Conservation (phyloP, 2,888 invertebrate genomes). For the Microctonus brassicae region DNA sequence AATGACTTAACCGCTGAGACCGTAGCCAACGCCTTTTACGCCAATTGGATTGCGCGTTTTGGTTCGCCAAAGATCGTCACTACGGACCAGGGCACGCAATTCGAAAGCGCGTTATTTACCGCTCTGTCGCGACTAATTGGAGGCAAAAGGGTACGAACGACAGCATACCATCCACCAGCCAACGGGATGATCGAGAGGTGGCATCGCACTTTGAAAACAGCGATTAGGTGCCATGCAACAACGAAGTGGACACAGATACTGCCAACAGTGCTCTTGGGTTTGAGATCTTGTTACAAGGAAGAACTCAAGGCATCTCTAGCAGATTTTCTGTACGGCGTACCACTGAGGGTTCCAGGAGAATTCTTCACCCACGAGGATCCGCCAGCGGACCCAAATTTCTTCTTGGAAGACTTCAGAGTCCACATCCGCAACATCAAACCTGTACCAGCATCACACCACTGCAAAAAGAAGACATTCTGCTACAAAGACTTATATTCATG, state of each 20-base stretch:
- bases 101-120: slow-evolving; percentile 46
- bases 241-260: slow-evolving; percentile 15
- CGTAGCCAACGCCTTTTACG: slow-evolving; percentile 42
- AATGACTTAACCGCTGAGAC: slow-evolving; percentile 38
- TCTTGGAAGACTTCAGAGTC: slow-evolving; percentile 25
- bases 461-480: slow-evolving; percentile 14
- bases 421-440: slow-evolving; percentile 17
- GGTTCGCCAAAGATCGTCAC: slow-evolving; percentile 53
- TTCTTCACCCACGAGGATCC: slow-evolving; percentile 23
- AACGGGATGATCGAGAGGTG: slow-evolving; percentile 50
- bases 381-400: neutral
- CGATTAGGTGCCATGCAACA: slow-evolving; percentile 31
- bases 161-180: slow-evolving; percentile 50
- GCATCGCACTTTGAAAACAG: slow-evolving; percentile 37
- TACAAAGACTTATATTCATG: slow-evolving; percentile 23
- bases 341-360: slow-evolving; percentile 20
- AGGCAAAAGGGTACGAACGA: slow-evolving; percentile 38
- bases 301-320: slow-evolving; percentile 17
- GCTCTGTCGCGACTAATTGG: slow-evolving; percentile 42
- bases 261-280: slow-evolving; percentile 18
- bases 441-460: slow-evolving; percentile 34
- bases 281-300: slow-evolving; percentile 21
- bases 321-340: slow-evolving; percentile 20
- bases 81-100: slow-evolving; percentile 55
- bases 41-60: slow-evolving; percentile 54